Conservation (phyloP, 2,888 invertebrate species). For the Maniola hyperantus region DNA sequence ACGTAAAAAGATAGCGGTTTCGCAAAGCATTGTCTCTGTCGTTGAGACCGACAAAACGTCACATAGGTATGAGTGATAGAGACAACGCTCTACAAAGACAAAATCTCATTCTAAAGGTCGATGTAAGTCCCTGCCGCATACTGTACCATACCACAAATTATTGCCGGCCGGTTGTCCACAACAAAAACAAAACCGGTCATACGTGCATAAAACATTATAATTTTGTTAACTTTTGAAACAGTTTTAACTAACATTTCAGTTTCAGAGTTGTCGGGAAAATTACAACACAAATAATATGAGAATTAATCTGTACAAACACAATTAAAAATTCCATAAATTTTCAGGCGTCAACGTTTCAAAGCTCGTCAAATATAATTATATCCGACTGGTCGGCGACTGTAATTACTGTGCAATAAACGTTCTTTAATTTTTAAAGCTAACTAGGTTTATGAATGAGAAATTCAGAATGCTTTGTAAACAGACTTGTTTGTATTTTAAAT, state of each 20-base stretch:
- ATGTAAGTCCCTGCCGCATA: no score
- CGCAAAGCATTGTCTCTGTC: no score
- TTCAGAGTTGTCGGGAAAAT: neutral
- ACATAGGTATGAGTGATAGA: no score
- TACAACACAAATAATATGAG: constrained; percentile 18
- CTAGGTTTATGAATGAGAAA: constrained; percentile 8
- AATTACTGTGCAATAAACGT: constrained; percentile 13
- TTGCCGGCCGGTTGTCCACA: neutral
- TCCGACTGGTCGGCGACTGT: constrained; percentile 10
- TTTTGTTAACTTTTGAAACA: constrained; percentile 8
- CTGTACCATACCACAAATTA: no score
- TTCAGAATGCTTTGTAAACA: constrained; percentile 7
- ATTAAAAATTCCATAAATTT: constrained; percentile 28
- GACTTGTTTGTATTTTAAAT: constrained; percentile 9
- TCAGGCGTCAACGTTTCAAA: constrained; percentile 15
- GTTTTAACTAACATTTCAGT: constrained; percentile 16
- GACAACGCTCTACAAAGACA: no score
- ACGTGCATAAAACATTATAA: neutral
- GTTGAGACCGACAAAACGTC: no score
- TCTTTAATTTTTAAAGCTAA: constrained; percentile 11
- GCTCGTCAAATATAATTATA: constrained; percentile 18
- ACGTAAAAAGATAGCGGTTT: no score
- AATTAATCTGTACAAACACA: constrained; percentile 27
- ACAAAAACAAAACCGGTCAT: neutral
- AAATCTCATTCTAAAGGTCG: no score